Percentiles rank a stretch among this genome's conserved stretches.
Evolutionary conservation across 2,888 invertebrate genomes (phyloP).

Genomic region (Bugula neritina): DNA sequence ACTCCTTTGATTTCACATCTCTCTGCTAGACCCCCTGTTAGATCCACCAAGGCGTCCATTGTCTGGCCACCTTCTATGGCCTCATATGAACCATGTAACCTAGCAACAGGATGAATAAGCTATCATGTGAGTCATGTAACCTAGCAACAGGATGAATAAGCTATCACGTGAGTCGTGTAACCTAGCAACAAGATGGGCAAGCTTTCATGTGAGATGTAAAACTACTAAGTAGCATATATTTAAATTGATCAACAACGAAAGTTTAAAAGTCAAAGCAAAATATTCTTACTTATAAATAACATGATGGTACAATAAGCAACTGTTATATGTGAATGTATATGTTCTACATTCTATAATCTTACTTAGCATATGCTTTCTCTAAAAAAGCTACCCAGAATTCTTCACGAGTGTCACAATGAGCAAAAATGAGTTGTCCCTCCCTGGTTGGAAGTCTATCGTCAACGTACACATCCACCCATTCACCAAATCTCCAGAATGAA

Average conservation of each 20-base stretch:
- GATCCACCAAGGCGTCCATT: conserved; percentile 55
- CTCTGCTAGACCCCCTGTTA: conserved; percentile 56
- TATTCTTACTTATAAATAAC: too few species aligned
- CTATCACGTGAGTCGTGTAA: conserved; percentile 56
- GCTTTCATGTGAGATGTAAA: conserved; percentile 56
- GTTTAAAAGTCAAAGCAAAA: too few species aligned
- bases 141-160: conserved; percentile 37
- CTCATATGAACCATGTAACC: conserved; percentile 55
- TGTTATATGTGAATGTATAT: too few species aligned
- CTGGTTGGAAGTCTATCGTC: conserved; percentile 54
- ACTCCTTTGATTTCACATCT: conserved; percentile 50
- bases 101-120: conserved; percentile 34
- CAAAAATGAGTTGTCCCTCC: conserved; percentile 51
- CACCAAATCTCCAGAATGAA: conserved; percentile 54
- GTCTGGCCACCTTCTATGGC: conserved; percentile 55
- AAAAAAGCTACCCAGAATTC: conserved; percentile 56
- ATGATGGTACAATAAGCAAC: too few species aligned
- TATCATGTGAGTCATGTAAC: conserved; percentile 55
- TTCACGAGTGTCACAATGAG: conserved; percentile 46
- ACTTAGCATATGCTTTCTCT: conserved; percentile 56
- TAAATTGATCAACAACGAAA: too few species aligned
- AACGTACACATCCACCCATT: conserved; percentile 52
- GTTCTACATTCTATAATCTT: too few species aligned
- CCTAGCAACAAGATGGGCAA: conserved; percentile 37
- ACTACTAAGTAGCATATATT: too few species aligned